phyloP scores from a whole-genome alignment of 2,797 vertebrate species.

The Tapirus indicus region DNA sequence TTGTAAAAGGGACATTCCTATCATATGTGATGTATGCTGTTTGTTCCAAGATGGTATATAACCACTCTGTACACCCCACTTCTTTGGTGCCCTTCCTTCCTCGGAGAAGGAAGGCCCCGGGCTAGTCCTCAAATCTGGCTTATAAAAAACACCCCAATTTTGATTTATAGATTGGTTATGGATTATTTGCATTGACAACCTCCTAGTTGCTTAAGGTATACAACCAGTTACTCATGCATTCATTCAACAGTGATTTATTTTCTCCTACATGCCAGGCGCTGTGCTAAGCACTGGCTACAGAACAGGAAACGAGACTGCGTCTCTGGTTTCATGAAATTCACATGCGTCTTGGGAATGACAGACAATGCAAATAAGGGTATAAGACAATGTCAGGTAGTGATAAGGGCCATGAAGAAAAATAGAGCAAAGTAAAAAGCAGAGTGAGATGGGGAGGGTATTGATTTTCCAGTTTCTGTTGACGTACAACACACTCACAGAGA shows the following conservation, averaged over 20 bases:
- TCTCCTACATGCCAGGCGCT: not conserved
- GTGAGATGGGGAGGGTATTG: not conserved
- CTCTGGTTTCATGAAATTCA: not conserved
- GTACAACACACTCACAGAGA: not conserved
- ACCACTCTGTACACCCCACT: too few relatives aligned
- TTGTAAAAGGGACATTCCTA: too few relatives aligned
- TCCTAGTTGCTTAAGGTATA: not conserved
- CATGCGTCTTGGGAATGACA: not conserved
- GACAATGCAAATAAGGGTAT: not conserved
- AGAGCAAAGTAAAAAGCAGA: not conserved
- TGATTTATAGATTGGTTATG: too few relatives aligned
- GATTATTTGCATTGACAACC: too few relatives aligned
- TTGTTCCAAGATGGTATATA: too few relatives aligned
- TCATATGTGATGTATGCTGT: too few relatives aligned
- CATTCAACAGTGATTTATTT: not conserved
- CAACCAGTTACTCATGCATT: not conserved
- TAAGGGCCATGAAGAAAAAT: not conserved
- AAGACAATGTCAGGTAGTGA: not conserved
- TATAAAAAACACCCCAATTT: too few relatives aligned
- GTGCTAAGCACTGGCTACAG: not conserved
- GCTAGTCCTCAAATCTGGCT: too few relatives aligned
- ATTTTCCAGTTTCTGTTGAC: constrained; percentile 9
- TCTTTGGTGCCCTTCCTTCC: too few relatives aligned
- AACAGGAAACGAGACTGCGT: constrained; percentile 41
- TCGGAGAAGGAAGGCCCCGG: too few relatives aligned